Conservation (phyloP, 1,140 invertebrate species). For the Pseudomyrmex sp. region DNA sequence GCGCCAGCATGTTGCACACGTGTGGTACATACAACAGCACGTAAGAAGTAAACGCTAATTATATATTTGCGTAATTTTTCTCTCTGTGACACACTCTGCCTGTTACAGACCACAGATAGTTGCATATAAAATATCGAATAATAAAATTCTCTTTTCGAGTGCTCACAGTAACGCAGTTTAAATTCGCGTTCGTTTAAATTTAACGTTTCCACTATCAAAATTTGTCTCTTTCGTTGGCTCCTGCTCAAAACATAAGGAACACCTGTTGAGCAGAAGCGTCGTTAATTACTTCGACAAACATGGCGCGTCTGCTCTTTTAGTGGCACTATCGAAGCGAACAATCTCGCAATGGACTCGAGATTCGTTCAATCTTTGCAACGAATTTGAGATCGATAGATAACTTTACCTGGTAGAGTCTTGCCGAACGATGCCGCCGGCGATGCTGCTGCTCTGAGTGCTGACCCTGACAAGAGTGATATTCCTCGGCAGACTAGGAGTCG, state of each 20-base stretch:
- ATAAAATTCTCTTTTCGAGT: not conserved
- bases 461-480: slow-evolving; percentile 79
- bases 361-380: not conserved
- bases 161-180: not conserved
- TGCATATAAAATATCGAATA: slow-evolving; percentile 2
- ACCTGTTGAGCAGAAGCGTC: slow-evolving; percentile 28
- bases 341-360: not conserved
- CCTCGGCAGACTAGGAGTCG: slow-evolving; percentile 66
- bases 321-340: not conserved
- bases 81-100: not conserved
- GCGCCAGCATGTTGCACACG: not conserved
- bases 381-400: not conserved
- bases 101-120: not conserved
- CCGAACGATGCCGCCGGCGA: slow-evolving; percentile 76
- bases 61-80: not conserved
- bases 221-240: slow-evolving; percentile 1
- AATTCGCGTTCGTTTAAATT: not conserved
- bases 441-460: slow-evolving; percentile 80
- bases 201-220: slow-evolving; percentile 10
- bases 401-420: slow-evolving; percentile 79
- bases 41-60: not conserved
- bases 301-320: slow-evolving; percentile 8
- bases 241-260: slow-evolving; percentile 15
- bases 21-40: not conserved
- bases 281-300: slow-evolving; percentile 23